Evolutionary conservation across 2,797 vertebrate species (phyloP), one percentile per base, ranked within the genome.

Genomic region (Pempheris klunzingeri): DNA sequence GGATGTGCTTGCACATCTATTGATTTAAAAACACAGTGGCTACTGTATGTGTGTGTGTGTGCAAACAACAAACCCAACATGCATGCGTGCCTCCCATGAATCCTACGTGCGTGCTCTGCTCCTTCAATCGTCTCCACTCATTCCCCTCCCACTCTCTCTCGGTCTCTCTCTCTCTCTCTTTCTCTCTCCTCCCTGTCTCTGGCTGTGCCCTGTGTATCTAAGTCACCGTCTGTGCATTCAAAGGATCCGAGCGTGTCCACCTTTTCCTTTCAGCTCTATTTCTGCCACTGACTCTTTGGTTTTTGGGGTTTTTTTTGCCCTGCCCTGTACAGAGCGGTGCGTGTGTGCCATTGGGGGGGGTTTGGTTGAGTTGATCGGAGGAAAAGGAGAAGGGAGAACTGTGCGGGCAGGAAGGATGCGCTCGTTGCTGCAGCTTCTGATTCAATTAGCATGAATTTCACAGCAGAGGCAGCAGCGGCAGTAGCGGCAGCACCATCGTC

Each of bases 371-470:
- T 89, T 82, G 82, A 85, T 85, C 82, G 69, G 77, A 90, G 84
- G 78, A 75, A 87, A 70, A 73, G 75, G 63, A 91, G 85, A 87
- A 58, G 70, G 81, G 81, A 87, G 82, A 91, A 85, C 77, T 87
- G 87, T 69, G 87, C 87, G 80, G 82, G 88, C 84, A 86, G 88
- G 83, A 92, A 90, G 90, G 93, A 93, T 92, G 92, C 88, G 84
- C 90, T 90, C 86, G 87, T 90, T 92, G 91, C 90, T 92, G 92
- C 93, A 91, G 93, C 91, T 92, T 91, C 90, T 88, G 92, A 91
- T 94, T 94, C 91, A 92, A 93, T 94, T 94, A 94, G 92, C 92
- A 94, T 93, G 94, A 92, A 93, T 93, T 93, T 94, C 90, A 94
- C 90, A 93, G 93, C 88, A 66, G 85, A 88, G 87, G 87, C 88